Base-by-base conservation (phyloP, 2,113 vertebrate genomes). In the Sander vitreus region DNA sequence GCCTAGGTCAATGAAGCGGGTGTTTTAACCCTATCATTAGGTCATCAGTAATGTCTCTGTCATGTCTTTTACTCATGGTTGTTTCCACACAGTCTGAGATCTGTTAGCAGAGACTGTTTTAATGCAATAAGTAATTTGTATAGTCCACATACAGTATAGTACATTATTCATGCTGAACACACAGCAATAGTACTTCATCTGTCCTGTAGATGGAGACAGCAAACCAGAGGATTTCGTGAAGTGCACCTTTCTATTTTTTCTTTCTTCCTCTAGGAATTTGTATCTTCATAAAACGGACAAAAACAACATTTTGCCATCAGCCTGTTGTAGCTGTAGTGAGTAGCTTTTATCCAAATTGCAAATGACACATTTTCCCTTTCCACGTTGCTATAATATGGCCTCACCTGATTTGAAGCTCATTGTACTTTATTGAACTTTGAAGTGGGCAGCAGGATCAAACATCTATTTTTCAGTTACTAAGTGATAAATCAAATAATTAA, bases 151-250 rank as follows among this genome's bases (percentile, higher is more conserved):
- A 25, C 19, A 39, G 5, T 8, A 45, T 48, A 65, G 45, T 30
- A 48, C 25, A 64, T 72, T 18, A 53, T 13, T 16, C 3, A 57
- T 54, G 15, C 27, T 51, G 39, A 21, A 70, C 47, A 6, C 51
- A 65, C 23, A 47, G 54, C 58, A 76, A 25, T 55, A 90, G 55
- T 89, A 71, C 80, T 54, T 3, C 5, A 10, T 62, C 7, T 75
- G 30, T 50, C 89, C 93, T 86, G 76, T 66, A 91, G 92, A 87
- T 89, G 93, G 90, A 2, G 74, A 78, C 89, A 86, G 50, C 47
- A 84, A 84, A 72, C 78, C 76, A 83, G 66, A 60, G 27, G 39
- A 66, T 19, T 27, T 57, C 4, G 1, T 55, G 6, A 21, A 10
- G 45, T 3, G 23, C 5, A 43, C 30, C 3, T 39, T 43, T 11